phyloP scores from a whole-genome alignment of 1,140 invertebrate species.

The Myzus persicae region DNA sequence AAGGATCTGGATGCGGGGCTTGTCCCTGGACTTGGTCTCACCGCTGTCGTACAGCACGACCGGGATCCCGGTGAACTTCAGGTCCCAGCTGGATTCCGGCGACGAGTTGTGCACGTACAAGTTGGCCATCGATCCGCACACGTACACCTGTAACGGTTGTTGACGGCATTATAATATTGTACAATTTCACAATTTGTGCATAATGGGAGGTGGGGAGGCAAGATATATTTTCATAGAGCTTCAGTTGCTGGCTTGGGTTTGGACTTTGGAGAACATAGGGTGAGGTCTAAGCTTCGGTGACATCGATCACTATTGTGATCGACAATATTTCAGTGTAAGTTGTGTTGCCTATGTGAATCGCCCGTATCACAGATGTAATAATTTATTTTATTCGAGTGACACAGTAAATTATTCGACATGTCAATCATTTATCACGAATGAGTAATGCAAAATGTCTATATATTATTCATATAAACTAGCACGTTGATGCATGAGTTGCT shows the following conservation, averaged over 20 bases:
- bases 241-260: background rate
- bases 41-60: slow-evolving; percentile 81
- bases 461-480: background rate
- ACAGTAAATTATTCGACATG: background rate
- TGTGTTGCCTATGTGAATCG: slow-evolving; percentile 15
- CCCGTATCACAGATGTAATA: background rate
- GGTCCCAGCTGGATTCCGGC: slow-evolving; percentile 73
- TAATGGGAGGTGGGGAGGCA: too few relatives aligned
- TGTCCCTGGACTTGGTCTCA: slow-evolving; percentile 74
- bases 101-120: slow-evolving; percentile 73
- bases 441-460: background rate
- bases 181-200: background rate
- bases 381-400: background rate
- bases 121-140: slow-evolving; percentile 82
- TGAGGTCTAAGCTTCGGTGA: background rate
- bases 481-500: background rate
- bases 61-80: slow-evolving; percentile 82
- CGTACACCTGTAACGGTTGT: slow-evolving; percentile 70
- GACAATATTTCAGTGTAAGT: background rate
- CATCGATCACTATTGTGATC: background rate
- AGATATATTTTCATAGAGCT: background rate
- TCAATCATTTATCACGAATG: background rate
- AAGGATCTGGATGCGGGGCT: slow-evolving; percentile 77
- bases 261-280: background rate
- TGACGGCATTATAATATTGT: background rate